phyloP scores from a whole-genome alignment of 2,797 vertebrate species.

The Pelodytes ibericus region DNA sequence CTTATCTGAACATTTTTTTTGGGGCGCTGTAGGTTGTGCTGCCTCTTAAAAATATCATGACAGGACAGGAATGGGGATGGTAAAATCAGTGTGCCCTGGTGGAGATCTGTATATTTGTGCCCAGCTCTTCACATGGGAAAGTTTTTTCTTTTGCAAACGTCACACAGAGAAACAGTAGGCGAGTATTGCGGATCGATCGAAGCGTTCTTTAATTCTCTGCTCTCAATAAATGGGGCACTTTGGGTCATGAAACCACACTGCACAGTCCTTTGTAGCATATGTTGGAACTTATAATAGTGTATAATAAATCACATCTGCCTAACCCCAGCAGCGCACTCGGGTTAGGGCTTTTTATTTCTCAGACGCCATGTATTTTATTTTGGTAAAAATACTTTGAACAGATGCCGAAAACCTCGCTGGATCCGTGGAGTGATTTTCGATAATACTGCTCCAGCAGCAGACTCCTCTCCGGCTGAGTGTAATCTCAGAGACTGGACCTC shows the following conservation, averaged over 20 bases:
- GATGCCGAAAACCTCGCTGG: constrained; percentile 2
- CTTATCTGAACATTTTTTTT: too few relatives aligned
- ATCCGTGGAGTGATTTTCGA: neutral
- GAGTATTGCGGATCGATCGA: neutral
- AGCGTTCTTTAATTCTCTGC: neutral
- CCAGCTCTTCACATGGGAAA: neutral
- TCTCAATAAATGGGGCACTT: neutral
- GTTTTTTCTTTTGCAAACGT: neutral
- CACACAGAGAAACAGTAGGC: neutral
- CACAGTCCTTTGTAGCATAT: constrained; percentile 18
- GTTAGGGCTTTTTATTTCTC: neutral
- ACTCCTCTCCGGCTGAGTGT: neutral
- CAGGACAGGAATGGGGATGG: too few relatives aligned
- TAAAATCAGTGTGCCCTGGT: too few relatives aligned
- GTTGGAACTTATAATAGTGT: constrained; percentile 6
- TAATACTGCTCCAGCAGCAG: neutral
- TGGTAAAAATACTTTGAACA: constrained; percentile 10
- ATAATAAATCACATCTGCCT: constrained; percentile 32
- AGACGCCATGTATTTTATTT: neutral
- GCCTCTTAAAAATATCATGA: too few relatives aligned
- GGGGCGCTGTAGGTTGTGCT: too few relatives aligned
- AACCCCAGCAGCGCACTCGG: neutral
- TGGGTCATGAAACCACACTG: neutral
- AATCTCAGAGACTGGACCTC: neutral
- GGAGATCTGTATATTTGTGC: too few relatives aligned